Evolutionary conservation across 1,140 invertebrate genomes (phyloP).

Genomic region (Procambarus clarkii): DNA sequence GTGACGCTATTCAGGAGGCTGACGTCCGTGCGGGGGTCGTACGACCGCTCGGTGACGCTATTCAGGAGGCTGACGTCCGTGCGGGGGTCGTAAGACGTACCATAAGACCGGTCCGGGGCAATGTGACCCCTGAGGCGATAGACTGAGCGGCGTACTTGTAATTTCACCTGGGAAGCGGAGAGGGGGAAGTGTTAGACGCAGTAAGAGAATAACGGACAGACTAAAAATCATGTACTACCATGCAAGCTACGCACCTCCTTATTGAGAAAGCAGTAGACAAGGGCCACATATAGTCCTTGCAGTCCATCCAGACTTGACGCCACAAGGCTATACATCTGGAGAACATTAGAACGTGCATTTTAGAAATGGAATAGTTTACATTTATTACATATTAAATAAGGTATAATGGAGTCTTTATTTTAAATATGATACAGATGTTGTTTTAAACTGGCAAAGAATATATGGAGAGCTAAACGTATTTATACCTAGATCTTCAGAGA

Average conservation of each 20-base stretch:
- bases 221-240: background rate
- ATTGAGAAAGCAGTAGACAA: conserved; percentile 80
- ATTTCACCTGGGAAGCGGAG: background rate
- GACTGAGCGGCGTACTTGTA: conserved; percentile 1
- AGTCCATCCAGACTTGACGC: conserved; percentile 79
- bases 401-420: no score
- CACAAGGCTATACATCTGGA: conserved; percentile 78
- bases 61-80: conserved; percentile 25
- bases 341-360: background rate
- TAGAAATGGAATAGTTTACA: no score
- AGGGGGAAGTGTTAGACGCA: background rate
- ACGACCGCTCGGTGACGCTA: no score
- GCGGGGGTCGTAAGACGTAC: conserved; percentile 21
- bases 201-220: no score
- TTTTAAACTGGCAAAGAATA: no score
- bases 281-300: conserved; percentile 79
- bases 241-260: conserved; percentile 77
- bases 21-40: conserved; percentile 35
- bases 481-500: no score
- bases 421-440: no score
- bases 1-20: no score
- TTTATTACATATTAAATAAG: no score
- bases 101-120: background rate
- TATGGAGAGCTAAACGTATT: no score
- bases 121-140: background rate